Conservation (phyloP, 2,113 vertebrate genomes). For the Zapornia atra region DNA sequence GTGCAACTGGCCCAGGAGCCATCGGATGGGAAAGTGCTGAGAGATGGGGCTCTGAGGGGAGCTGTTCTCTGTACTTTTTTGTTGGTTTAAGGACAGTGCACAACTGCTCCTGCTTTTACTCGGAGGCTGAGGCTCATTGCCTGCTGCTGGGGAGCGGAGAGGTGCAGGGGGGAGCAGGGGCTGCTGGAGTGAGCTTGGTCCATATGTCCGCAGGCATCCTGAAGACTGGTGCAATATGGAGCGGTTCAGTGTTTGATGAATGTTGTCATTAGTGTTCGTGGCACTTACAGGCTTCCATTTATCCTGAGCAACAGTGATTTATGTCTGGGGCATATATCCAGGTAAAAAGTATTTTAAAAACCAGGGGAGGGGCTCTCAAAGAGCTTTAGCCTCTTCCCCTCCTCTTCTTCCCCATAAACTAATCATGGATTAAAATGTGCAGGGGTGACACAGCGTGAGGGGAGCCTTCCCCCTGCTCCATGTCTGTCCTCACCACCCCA, state of each 20-base stretch:
- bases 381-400: slow-evolving; percentile 1
- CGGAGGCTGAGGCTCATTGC: neutral
- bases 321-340: slow-evolving; percentile 47
- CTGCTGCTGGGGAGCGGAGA: neutral
- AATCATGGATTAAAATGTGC: neutral
- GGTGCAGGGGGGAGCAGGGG: neutral
- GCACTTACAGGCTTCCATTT: slow-evolving; percentile 73
- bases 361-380: neutral
- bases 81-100: neutral
- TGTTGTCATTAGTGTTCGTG: slow-evolving; percentile 70
- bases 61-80: no score
- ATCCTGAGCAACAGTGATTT: slow-evolving; percentile 72
- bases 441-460: neutral
- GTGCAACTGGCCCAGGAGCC: neutral
- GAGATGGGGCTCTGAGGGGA: neutral
- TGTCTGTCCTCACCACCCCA: rapidly evolving
- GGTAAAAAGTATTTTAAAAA: slow-evolving; percentile 43
- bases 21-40: neutral
- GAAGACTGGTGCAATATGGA: slow-evolving; percentile 54
- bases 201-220: slow-evolving; percentile 52
- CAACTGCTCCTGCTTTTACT: neutral
- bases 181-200: slow-evolving; percentile 53
- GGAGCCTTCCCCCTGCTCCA: neutral
- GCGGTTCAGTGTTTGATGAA: slow-evolving; percentile 72
- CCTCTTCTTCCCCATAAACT: neutral